These are phyloP conservation scores for Poeciliopsis gracilis DNA, from an alignment of 2,797 vertebrate genomes.

Conservation along the genomic window DNA sequence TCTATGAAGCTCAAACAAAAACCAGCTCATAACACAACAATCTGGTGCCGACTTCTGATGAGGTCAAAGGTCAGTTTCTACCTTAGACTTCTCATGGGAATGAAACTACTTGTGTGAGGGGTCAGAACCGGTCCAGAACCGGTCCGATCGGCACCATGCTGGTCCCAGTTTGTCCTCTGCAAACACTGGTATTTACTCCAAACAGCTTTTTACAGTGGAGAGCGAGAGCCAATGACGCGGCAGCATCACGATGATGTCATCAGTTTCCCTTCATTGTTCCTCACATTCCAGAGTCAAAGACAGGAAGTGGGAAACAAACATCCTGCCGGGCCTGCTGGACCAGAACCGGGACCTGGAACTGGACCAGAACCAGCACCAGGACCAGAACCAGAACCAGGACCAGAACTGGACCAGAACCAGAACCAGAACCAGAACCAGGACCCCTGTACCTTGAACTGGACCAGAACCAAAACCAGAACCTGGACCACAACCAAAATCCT, in stretches of 20 bases:
- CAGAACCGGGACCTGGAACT: background rate
- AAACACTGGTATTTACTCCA: background rate
- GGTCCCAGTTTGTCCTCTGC: background rate
- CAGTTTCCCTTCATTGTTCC: conserved; percentile 54
- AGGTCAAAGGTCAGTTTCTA: too few species aligned
- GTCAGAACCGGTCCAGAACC: background rate
- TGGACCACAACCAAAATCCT: too few species aligned
- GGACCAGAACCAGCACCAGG: too few species aligned
- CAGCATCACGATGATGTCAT: conserved; percentile 49
- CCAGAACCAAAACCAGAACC: too few species aligned
- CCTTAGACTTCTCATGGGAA: background rate
- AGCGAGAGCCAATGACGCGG: conserved; percentile 14
- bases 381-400: too few species aligned
- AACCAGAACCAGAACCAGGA: too few species aligned
- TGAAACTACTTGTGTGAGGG: background rate
- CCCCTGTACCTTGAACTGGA: too few species aligned
- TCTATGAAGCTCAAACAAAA: background rate
- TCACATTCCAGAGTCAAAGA: conserved; percentile 60
- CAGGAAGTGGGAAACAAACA: conserved; percentile 62
- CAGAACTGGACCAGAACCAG: too few species aligned
- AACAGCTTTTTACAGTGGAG: conserved; percentile 20
- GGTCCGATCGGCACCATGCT: background rate
- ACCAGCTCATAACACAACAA: too few species aligned
- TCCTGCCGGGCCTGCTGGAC: conserved; percentile 26
- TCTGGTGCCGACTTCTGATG: too few species aligned